phyloP scores from a whole-genome alignment of 2,113 vertebrate genomes.

The Neoarius graeffei region DNA sequence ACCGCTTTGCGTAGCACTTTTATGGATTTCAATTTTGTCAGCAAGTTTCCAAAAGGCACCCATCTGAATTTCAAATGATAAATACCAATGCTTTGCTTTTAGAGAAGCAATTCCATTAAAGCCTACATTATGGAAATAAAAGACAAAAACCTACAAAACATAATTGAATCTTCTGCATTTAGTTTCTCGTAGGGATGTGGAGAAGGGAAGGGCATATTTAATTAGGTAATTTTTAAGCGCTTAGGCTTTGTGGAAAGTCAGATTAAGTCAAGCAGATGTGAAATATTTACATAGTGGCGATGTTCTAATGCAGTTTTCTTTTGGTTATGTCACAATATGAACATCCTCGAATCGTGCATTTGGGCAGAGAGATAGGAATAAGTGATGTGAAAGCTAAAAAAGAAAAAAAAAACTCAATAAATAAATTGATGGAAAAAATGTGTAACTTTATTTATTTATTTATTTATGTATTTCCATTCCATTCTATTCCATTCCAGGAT shows the following conservation, averaged over 20 bases:
- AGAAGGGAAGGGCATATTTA: constrained; percentile 68
- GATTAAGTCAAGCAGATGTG: constrained; percentile 69
- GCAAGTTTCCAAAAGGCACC: constrained; percentile 81
- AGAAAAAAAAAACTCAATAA: background rate
- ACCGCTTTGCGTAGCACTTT: constrained; percentile 72
- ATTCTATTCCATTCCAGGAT: background rate
- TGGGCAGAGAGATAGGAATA: constrained; percentile 17
- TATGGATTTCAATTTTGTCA: constrained; percentile 84
- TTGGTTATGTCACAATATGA: constrained; percentile 59
- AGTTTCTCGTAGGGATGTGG: constrained; percentile 65
- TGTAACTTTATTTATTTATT: no score
- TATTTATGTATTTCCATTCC: no score
- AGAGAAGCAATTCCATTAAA: constrained; percentile 83
- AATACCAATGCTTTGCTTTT: constrained; percentile 75
- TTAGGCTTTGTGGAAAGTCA: constrained; percentile 70
- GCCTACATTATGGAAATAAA: constrained; percentile 78
- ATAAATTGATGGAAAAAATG: background rate
- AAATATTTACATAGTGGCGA: constrained; percentile 68
- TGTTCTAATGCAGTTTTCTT: constrained; percentile 56
- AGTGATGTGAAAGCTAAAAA: background rate
- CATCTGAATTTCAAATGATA: constrained; percentile 93
- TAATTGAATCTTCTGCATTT: constrained; percentile 75
- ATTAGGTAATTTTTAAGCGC: constrained; percentile 78
- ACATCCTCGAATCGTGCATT: constrained; percentile 51
- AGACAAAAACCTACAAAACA: constrained; percentile 76